These are phyloP conservation scores for Drosophila recens DNA, from an alignment of 2,888 invertebrate species.

Conservation along the genomic window DNA sequence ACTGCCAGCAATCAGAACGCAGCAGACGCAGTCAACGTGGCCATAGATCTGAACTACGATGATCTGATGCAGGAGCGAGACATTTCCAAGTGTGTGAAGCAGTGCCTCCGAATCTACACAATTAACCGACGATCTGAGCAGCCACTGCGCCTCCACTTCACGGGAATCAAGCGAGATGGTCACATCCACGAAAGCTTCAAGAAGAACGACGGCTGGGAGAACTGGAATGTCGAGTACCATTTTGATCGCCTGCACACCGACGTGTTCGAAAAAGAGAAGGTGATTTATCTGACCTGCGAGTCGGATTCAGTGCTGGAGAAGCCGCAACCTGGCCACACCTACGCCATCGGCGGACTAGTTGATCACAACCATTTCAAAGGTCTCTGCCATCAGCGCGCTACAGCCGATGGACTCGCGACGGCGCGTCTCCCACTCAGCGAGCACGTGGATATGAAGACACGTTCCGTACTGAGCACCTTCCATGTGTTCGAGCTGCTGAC, in stretches of 20 bases:
- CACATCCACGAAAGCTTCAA: conserved; percentile 90
- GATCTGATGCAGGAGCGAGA: conserved; percentile 96
- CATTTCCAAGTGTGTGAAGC: conserved; percentile 94
- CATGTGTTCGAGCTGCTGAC: conserved; percentile 96
- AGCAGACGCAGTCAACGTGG: conserved; percentile 85
- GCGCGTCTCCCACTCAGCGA: conserved; percentile 95
- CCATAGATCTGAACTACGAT: conserved; percentile 96
- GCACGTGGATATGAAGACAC: conserved; percentile 95
- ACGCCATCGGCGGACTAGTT: conserved; percentile 98
- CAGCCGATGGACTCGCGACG: conserved; percentile 91
- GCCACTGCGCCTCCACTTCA: conserved; percentile 93
- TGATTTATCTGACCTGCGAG: conserved; percentile 97
- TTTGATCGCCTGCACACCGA: conserved; percentile 89
- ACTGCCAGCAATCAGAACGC: conserved; percentile 83
- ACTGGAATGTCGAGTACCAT: conserved; percentile 95
- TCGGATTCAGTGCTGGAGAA: conserved; percentile 93
- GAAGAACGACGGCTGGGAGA: conserved; percentile 93
- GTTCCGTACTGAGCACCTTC: conserved; percentile 97
- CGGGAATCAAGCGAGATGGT: conserved; percentile 90
- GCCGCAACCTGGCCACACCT: conserved; percentile 92
- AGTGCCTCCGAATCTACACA: conserved; percentile 95
- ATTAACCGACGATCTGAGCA: conserved; percentile 92
- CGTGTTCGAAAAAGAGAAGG: conserved; percentile 90
- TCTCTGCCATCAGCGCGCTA: conserved; percentile 92
- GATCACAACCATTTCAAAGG: conserved; percentile 99